Base-by-base conservation (phyloP, 2,797 vertebrate species). In the Aplochiton taeniatus region DNA sequence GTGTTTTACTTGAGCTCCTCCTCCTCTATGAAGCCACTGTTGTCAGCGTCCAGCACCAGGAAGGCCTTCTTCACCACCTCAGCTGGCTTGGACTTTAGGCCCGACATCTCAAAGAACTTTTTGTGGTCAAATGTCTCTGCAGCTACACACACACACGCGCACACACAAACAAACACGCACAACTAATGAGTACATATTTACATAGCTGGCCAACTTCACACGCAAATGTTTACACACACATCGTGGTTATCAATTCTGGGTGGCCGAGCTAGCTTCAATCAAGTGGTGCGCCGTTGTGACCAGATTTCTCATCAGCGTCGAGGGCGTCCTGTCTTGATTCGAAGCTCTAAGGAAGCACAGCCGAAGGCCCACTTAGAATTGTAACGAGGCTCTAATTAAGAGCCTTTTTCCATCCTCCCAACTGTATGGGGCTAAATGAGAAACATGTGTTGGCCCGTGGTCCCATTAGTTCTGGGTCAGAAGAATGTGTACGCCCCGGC, bases 101-200 rank as follows among this genome's bases (percentile, higher is more conserved):
- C 96, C 4, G 95, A 90, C 89, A 98, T 91, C 69, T 96, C 93
- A n/a, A 99, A 98, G 85, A 99, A 99, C 90, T 92, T 96, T 90
- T 93, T 98, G 82, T 96, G 88, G 90, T 98, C 92, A 53, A 99
- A 98, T 73, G 95, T 95, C 50, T 96, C 97, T 1, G 90, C 87
- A 45, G 89, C 97, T 98, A 16, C 18, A 53, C 42, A n/a, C 12
- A 64, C 48, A 61, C 19, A 81, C 41, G 65, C 9, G 63, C 46
- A 66, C 55, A 67, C 13, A 69, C 19, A 58, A 48, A 59, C 31
- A 69, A 8, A 65, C 14, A 69, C 4, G 63, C 43, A 19, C 11
- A 42, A 58, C 20, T 49, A 31, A 70, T 8, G 9, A 61, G 56
- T 7, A 50, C 50, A 70, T n/a, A 13, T 63, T 46, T 4, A 51